Evolutionary conservation across 92 coral and sea anemone genomes (phyloP), one percentile per base, ranked within the genome.

Genomic region (Diadumene lineata): DNA sequence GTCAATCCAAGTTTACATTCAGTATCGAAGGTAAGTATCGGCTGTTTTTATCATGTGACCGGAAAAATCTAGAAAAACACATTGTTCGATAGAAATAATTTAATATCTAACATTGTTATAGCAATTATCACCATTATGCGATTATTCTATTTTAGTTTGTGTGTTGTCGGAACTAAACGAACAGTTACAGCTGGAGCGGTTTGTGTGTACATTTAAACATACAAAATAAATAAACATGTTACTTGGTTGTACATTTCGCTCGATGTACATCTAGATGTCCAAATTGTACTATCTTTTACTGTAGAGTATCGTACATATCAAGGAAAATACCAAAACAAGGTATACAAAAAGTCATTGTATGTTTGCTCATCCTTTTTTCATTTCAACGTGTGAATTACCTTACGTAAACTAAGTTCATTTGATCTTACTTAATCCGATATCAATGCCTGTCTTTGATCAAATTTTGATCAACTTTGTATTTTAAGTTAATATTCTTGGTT

Each of bases 81-180:
- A n/a, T n/a, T n/a, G n/a, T n/a, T n/a, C n/a, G n/a, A n/a, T n/a
- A n/a, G n/a, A n/a, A n/a, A n/a, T n/a, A n/a, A n/a, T n/a, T n/a
- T n/a, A n/a, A n/a, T n/a, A n/a, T n/a, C n/a, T n/a, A n/a, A n/a
- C n/a, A n/a, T n/a, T n/a, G n/a, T n/a, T n/a, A n/a, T n/a, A n/a
- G n/a, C n/a, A n/a, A n/a, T n/a, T n/a, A n/a, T n/a, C n/a, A n/a
- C n/a, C n/a, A n/a, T n/a, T n/a, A n/a, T n/a, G n/a, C n/a, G n/a
- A n/a, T n/a, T n/a, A n/a, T 38, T 38, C 68, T 62, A 62, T 62
- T 62, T 62, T 62, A 28, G 68, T 29, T 15, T 28, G 43, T 27
- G 2, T 28, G 15, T 4, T 62, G 68, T 62, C 68, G 68, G 68
- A 62, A 62, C 29, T 30, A 30, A 43, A 16, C 7, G 68, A 62